Conservation (phyloP, 2,797 vertebrate species). For the Ispidina lecontei region DNA sequence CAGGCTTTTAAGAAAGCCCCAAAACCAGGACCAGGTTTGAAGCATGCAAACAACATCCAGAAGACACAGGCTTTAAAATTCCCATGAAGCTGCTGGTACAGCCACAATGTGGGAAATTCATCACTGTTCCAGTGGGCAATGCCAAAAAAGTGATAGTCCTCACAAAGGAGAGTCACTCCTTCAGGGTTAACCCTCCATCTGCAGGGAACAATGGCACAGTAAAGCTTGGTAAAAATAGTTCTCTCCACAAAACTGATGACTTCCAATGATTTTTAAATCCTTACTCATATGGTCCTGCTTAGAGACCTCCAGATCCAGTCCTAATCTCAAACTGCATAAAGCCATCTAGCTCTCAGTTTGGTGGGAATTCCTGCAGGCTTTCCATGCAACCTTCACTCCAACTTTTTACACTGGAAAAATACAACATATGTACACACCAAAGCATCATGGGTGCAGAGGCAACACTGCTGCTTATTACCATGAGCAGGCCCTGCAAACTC, state of each 20-base stretch:
- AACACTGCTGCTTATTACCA: not conserved
- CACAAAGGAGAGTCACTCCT: fast-evolving
- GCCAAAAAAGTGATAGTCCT: not conserved
- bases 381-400: not conserved
- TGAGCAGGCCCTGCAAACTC: not conserved
- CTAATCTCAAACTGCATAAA: not conserved
- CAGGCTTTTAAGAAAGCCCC: not conserved
- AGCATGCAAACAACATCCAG: not conserved
- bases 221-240: not conserved
- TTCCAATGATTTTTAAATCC: not conserved
- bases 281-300: not conserved
- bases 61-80: not conserved
- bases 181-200: not conserved
- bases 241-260: not conserved
- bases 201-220: not conserved
- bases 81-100: not conserved
- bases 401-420: not conserved
- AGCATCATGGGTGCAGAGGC: not conserved
- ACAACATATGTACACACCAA: not conserved
- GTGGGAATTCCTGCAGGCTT: not conserved
- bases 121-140: not conserved
- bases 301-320: not conserved
- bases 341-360: not conserved
- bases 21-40: not conserved
- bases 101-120: not conserved